Conservation (phyloP, 2,797 vertebrate species). For the Catamblyrhynchus diadema region DNA sequence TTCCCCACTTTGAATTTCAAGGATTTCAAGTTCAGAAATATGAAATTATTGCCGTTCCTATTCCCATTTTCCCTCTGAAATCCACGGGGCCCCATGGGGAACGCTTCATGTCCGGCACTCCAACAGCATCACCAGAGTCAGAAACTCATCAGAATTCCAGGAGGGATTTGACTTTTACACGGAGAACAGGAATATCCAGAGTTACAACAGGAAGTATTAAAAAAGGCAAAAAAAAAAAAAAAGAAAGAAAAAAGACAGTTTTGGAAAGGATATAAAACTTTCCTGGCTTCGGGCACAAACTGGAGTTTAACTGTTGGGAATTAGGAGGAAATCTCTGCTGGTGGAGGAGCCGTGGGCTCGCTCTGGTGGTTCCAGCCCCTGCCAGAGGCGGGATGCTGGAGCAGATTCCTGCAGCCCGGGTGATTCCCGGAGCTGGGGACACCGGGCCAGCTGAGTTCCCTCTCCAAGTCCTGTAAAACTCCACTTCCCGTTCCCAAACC, state of each 20-base stretch:
- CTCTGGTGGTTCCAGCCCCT: background rate
- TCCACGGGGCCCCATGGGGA: accelerated
- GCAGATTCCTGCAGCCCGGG: background rate
- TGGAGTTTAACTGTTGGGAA: conserved; percentile 44
- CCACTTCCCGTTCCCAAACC: background rate
- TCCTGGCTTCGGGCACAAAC: conserved; percentile 53
- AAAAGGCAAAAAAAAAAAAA: background rate
- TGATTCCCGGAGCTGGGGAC: background rate
- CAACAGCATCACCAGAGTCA: background rate
- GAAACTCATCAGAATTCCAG: background rate
- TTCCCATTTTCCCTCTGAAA: background rate
- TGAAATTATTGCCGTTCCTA: background rate
- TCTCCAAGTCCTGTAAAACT: conserved; percentile 43
- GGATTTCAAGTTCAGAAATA: background rate
- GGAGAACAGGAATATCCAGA: conserved; percentile 41
- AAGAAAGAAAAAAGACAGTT: background rate
- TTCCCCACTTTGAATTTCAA: background rate
- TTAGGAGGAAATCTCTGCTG: conserved; percentile 55
- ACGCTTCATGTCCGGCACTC: background rate
- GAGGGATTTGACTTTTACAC: background rate
- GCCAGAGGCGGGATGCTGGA: conserved; percentile 17
- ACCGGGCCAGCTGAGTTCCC: background rate
- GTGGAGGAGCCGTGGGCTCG: conserved; percentile 4
- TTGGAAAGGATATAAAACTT: conserved; percentile 63
- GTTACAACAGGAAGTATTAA: conserved; percentile 48